phyloP scores from a whole-genome alignment of 2,888 invertebrate species.

The Neoitamus cyanurus region DNA sequence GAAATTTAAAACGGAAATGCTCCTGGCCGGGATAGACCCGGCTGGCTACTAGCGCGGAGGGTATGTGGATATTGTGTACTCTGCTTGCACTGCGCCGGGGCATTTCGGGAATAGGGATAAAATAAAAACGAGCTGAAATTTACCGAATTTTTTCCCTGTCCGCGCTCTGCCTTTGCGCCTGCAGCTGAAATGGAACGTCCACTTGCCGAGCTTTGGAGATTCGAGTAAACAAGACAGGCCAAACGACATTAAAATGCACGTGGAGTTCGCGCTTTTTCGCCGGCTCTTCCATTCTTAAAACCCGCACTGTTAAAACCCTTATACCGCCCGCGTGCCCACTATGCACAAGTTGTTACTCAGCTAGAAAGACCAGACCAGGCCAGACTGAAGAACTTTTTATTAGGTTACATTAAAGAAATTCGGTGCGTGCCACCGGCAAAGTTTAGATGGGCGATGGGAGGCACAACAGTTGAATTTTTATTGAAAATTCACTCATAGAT shows the following conservation, averaged over 20 bases:
- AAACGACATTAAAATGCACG: constrained; percentile 45
- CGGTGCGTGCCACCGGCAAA: constrained; percentile 24
- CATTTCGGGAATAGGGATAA: constrained; percentile 23
- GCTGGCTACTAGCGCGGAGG: background rate
- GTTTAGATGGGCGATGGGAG: background rate
- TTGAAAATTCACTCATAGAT: constrained; percentile 45
- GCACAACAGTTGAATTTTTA: constrained; percentile 23
- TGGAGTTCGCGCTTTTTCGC: constrained; percentile 28
- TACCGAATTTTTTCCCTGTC: constrained; percentile 26
- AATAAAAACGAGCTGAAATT: constrained; percentile 18
- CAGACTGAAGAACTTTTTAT: constrained; percentile 34
- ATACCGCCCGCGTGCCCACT: background rate
- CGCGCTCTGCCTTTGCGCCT: constrained; percentile 17
- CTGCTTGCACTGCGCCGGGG: background rate
- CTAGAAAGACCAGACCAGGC: background rate
- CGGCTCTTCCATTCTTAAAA: background rate
- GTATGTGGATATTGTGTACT: background rate
- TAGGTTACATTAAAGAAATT: background rate
- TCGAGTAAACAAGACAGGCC: constrained; percentile 37
- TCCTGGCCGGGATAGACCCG: constrained; percentile 6
- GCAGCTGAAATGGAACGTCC: constrained; percentile 24
- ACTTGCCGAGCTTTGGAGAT: constrained; percentile 14
- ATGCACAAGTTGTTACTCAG: constrained; percentile 37
- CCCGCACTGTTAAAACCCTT: background rate
- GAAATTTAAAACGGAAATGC: constrained; percentile 50